phyloP scores from a whole-genome alignment of 2,888 invertebrate species.

The Hemistola chrysoprasaria region DNA sequence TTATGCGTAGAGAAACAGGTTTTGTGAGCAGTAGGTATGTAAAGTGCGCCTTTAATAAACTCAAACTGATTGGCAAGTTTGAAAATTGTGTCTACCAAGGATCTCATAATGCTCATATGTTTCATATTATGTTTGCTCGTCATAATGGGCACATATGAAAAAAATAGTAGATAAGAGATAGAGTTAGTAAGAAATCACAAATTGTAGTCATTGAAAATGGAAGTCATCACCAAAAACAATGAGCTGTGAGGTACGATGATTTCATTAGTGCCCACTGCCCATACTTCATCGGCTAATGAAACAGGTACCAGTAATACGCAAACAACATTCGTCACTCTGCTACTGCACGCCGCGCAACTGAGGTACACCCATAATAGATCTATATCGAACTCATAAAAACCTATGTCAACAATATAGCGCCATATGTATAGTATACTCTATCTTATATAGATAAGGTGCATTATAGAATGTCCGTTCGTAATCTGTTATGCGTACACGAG shows the following conservation, averaged over 20 bases:
- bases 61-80: too few relatives aligned
- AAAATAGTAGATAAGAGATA: too few relatives aligned
- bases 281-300: conserved; percentile 54
- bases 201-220: neutral
- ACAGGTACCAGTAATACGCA: conserved; percentile 50
- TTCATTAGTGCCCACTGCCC: conserved; percentile 41
- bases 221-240: conserved; percentile 32
- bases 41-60: too few relatives aligned
- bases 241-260: conserved; percentile 46
- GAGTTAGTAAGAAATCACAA: neutral
- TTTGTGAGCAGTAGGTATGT: conserved; percentile 28
- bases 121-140: too few relatives aligned
- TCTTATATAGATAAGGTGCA: neutral
- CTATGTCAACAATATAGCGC: conserved; percentile 9
- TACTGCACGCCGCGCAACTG: conserved; percentile 59
- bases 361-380: conserved; percentile 78
- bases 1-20: conserved; percentile 38
- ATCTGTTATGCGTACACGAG: conserved; percentile 38
- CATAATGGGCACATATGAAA: too few relatives aligned
- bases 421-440: conserved; percentile 8
- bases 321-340: conserved; percentile 63
- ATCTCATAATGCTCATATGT: too few relatives aligned
- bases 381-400: conserved; percentile 15
- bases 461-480: neutral
- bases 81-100: too few relatives aligned